Evolutionary conservation across 2,113 vertebrate genomes (phyloP).

Genomic region (Lepisosteus osseus): DNA sequence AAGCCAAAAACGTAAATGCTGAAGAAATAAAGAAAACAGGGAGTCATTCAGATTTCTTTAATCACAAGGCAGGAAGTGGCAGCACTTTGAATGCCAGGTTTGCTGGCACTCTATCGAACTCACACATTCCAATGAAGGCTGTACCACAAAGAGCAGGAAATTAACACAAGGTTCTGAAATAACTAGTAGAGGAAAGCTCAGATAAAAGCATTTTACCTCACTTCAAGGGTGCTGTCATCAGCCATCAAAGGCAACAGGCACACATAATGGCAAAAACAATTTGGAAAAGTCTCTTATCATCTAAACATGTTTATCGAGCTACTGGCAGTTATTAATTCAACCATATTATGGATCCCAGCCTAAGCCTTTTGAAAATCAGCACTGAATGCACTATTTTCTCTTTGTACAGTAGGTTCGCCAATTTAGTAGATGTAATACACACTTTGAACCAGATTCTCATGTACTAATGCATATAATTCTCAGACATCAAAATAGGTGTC

Average conservation of each 20-base stretch:
- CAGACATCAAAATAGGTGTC: too few relatives aligned
- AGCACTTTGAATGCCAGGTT: not conserved
- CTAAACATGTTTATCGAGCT: not conserved
- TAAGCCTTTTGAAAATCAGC: not conserved
- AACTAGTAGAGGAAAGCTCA: conserved; percentile 9
- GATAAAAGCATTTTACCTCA: conserved; percentile 1
- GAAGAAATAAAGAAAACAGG: not conserved
- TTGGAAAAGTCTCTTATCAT: conserved; percentile 14
- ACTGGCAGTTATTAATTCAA: conserved; percentile 21
- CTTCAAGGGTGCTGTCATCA: conserved; percentile 11
- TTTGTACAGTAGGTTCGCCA: too few relatives aligned
- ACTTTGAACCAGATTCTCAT: too few relatives aligned
- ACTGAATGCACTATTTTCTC: not conserved
- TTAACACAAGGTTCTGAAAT: not conserved
- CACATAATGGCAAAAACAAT: conserved; percentile 11
- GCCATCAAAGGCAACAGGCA: conserved; percentile 11
- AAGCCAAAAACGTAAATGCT: too few relatives aligned
- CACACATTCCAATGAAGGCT: not conserved
- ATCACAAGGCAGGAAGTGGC: not conserved
- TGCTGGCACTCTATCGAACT: not conserved
- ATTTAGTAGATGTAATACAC: too few relatives aligned
- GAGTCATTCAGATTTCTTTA: not conserved
- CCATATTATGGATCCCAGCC: conserved; percentile 10
- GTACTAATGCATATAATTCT: too few relatives aligned
- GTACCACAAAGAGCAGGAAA: not conserved